Base-by-base conservation (phyloP, 2,113 vertebrate species). In the Myotis yumanensis region DNA sequence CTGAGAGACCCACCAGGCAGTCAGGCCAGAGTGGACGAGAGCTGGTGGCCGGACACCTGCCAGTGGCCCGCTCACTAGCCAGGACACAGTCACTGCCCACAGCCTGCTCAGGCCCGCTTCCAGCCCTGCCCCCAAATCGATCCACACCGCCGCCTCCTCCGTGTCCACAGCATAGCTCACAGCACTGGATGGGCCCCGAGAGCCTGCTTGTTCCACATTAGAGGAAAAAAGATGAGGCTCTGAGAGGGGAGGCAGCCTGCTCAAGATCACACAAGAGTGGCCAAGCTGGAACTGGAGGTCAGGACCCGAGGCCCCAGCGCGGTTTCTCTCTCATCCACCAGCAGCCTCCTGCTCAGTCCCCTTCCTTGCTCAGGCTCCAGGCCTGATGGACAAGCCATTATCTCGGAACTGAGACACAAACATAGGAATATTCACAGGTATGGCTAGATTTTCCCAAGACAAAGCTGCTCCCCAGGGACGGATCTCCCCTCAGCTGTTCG, bases 401-500 rank as follows among this genome's bases (percentile, higher is more conserved):
- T 64, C 87, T 93, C 90, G 71, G 76, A 91, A 84, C 84, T 54
- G 62, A 91, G 71, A 93, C 43, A 46, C 71, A 91, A 83, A 79
- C 76, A 69, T 12, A 91, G 66, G 54, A 66, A 79, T 81, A 81
- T 86, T 88, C 85, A 88, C 54, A 95, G 88, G 85, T 96, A 11
- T 79, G 77, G 54, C 81, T 64, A 57, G 40, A 48, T 80, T 86
- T 54, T 72, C 69, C 94, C 71, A 66, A 90, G 82, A 95, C 48
- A 79, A 66, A 76, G 89, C 43, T 80, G 92, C 54, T 86, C 89
- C 87, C 77, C 37, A 40, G 94, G 43, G 89, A 95, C 64, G 93
- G 57, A 79, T 83, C 94, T 95, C 80, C 82, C 71, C 23, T 83
- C 46, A 40, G 86, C 89, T 92, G 7, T 72, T 94, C 28, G 51